Evolutionary conservation across 2,797 vertebrate species (phyloP).

Genomic region (Oryzias sinensis): DNA sequence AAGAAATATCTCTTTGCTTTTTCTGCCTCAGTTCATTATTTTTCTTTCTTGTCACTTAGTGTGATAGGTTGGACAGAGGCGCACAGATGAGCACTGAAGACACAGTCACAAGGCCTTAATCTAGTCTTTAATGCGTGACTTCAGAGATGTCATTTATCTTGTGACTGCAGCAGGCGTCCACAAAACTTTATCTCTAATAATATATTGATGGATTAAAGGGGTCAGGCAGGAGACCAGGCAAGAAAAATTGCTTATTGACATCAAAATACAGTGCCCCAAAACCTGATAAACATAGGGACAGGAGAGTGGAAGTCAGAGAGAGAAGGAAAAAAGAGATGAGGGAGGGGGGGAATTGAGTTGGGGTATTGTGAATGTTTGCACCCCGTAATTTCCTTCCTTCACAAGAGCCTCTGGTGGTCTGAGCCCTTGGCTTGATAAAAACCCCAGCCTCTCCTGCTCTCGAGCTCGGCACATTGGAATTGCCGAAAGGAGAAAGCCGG

Average conservation of each 20-base stretch:
- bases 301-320: conserved; percentile 78
- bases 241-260: conserved; percentile 99
- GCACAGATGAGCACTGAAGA: conserved; percentile 99
- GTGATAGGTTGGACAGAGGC: conserved; percentile 99
- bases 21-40: conserved; percentile 99
- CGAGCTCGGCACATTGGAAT: conserved; percentile 63
- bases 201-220: conserved; percentile 99
- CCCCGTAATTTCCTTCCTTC: conserved; percentile 83
- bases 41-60: conserved; percentile 99
- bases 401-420: conserved; percentile 84
- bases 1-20: conserved; percentile 94
- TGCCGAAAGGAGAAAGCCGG: conserved; percentile 67
- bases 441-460: conserved; percentile 71
- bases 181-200: conserved; percentile 99
- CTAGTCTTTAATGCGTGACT: conserved; percentile 99
- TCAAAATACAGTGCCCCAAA: conserved; percentile 99
- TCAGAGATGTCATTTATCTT: conserved; percentile 99
- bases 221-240: conserved; percentile 99
- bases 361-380: conserved; percentile 83
- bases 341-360: conserved; percentile 66
- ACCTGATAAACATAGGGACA: conserved; percentile 99
- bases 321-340: conserved; percentile 66
- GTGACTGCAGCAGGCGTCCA: conserved; percentile 99
- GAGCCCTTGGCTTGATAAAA: conserved; percentile 80
- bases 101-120: conserved; percentile 99